Percentiles rank a stretch among this genome's conserved stretches.
These are phyloP conservation scores for Nomada lathburiana DNA, from an alignment of 2,888 invertebrate genomes.

Conservation along the genomic window DNA sequence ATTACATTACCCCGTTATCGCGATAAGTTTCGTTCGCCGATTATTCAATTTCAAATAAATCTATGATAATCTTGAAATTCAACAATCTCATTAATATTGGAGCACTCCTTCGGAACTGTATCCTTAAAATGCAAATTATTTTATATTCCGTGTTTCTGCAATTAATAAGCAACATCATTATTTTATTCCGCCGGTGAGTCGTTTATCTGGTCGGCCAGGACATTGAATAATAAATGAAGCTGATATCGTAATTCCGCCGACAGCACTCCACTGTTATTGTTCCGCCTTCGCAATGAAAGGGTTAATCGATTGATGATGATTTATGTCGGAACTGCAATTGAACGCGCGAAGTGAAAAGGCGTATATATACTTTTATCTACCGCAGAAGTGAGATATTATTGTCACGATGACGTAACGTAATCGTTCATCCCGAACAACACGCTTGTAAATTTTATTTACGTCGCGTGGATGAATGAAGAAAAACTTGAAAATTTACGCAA, in stretches of 20 bases:
- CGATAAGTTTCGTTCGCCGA: no score
- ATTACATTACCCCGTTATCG: no score
- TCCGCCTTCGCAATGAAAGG: slow-evolving; percentile 46
- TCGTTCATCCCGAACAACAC: slow-evolving; percentile 31
- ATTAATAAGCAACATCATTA: not conserved
- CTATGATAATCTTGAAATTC: no score
- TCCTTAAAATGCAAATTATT: no score
- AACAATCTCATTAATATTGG: no score
- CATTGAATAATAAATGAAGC: slow-evolving; percentile 54
- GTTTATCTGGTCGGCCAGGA: not conserved
- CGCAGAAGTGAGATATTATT: slow-evolving; percentile 32
- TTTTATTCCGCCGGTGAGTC: not conserved
- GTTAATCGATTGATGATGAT: slow-evolving; percentile 58
- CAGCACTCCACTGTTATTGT: slow-evolving; percentile 40
- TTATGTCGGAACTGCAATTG: slow-evolving; percentile 55
- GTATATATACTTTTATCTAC: slow-evolving; percentile 44
- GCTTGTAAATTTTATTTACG: slow-evolving; percentile 35
- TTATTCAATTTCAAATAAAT: no score
- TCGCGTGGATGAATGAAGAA: not conserved
- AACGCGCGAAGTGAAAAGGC: slow-evolving; percentile 46
- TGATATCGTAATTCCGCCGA: slow-evolving; percentile 46
- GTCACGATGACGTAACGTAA: slow-evolving; percentile 50
- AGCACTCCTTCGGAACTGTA: no score
- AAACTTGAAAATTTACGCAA: no score
- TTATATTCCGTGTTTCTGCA: no score